Base-by-base conservation (phyloP, 2,888 invertebrate genomes). In the Pantelozetes paolii region DNA sequence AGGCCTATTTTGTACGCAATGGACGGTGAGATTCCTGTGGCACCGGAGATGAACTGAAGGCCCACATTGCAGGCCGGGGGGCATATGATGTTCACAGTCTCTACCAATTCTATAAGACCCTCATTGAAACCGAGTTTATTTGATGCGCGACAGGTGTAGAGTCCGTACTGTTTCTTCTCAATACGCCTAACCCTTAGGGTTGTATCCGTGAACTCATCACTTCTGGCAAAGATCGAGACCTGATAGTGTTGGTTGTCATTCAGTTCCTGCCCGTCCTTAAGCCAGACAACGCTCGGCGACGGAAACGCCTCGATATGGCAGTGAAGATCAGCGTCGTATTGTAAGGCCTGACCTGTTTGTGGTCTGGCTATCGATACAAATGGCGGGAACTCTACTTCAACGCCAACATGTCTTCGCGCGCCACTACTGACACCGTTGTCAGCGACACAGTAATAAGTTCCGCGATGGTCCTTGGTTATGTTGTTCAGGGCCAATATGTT, bases 231-330 rank as follows among this genome's bases (percentile, higher is more conserved):
- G 81, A 93, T 92, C 0, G 93, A 92, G 79, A 94, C 89, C 79
- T 89, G 89, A 82, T 92, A 92, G 84, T 94, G 94, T 80, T 94
- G 94, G 82, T 94, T 94, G 80, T 93, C 93, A 0, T 91, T 89
- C 2, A 94, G 82, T 0, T 28, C 30, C 76, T 89, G 88, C 0
- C 92, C 92, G 79, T 85, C 84, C 82, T 94, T 94, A 5, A 91
- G 84, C 96, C 96, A 96, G 0, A 88, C 87, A 77, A 96, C 92
- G 0, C 91, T 92, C 0, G 96, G 95, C 2, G 92, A 92, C 0
- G 96, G 96, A 83, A 94, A 94, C 0, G 95, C 95, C 81, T 93
- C 93, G 18, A 94, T 90, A 82, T 94, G 94, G 80, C 96, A 96
- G 80, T 95, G 94, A 77, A 96, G 82, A 80, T 94, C 92, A 89